Base-by-base conservation (phyloP, 2,113 vertebrate genomes). In the Paraplagusia blochii region DNA sequence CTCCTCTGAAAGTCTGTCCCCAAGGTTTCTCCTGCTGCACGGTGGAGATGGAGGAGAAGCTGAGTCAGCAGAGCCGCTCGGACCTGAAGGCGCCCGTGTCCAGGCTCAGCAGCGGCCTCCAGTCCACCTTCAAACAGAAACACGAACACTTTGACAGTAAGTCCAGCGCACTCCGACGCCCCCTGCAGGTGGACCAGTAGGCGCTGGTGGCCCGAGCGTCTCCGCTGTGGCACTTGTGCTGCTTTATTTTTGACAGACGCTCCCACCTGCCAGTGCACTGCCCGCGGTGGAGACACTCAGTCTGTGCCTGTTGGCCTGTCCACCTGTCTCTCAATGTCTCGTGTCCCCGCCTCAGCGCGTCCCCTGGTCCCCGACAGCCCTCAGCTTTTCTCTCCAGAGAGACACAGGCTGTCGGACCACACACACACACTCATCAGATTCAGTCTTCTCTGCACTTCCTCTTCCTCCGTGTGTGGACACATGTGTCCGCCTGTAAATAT, bases 31-130 rank as follows among this genome's bases (percentile, higher is more conserved):
- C 95, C 1, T 99, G 97, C 91, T 99, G 97, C 85, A 96, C 96
- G n/a, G 86, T 92, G 83, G 94, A 95, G 77, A 98, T 98, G 96
- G 97, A 99, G 74, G 95, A 99, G 83, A 97, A 94, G 74, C 92
- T 98, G 76, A 91, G 93, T 63, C 92, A 95, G 74, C 94, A 95
- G 83, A 97, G 95, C 76, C 93, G 91, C 86, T 87, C 91, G 0
- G 96, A 98, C 85, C 94, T 99, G 87, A 93, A 93, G 84, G 94
- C 85, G 0, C 94, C 94, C 0, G 90, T 98, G 0, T 81, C 82
- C 3, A 93, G 91, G 65, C 92, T 94, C 48, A 96, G 94, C 87
- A 89, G 90, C 83, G 90, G 84, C 80, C 77, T 99, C 72, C 94
- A 95, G 74, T 90, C 87, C 15, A 86, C 89, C 85, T 99, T 99